Evolutionary conservation across 2,113 vertebrate species (phyloP), one percentile per base, ranked within the genome.

Genomic region (Hydrolagus affinis): DNA sequence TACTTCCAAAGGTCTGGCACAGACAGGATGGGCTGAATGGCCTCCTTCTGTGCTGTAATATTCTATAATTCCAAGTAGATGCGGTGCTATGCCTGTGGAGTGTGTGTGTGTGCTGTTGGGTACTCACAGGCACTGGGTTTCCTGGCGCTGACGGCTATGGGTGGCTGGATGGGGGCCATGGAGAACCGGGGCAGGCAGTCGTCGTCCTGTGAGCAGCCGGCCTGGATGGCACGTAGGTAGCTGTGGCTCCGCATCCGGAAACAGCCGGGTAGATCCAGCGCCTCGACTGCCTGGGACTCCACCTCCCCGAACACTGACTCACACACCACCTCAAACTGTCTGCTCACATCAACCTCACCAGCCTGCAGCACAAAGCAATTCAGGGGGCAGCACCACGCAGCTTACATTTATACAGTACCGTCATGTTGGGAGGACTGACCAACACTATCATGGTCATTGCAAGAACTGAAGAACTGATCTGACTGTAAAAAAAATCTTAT

Each of bases 191-290:
- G 97, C 89, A 98, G 94, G 92, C 98, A 99, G 92, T 99, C 97
- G 0, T 99, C 98, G 0, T 99, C 98, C 92, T 98, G 97, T 90
- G 97, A 97, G 89, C 97, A 99, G 90, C 98, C 98, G 0, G 98
- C 98, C 91, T 99, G 98, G 92, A 99, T 99, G 93, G 98, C 98
- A 21, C 97, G 94, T 87, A 99, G 95, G 91, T 99, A 99, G 93
- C 98, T 99, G 93, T 99, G 98, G 93, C 96, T 98, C 90, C 97
- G 94, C 89, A 96, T 98, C 87, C 98, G 97, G 91, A 98, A 98
- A 90, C 96, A 97, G 70, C 98, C 97, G 0, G 98, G 98, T 89
- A 99, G 96, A 90, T 99, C 98, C 91, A 99, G 90, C 6, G 98
- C 98, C 88, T 99, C 97, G 85, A 99, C 96, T 0, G 97, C 98